Percentiles rank a stretch among this genome's conserved stretches.
Evolutionary conservation across 1,140 invertebrate genomes (phyloP).

Genomic region (Drosophila ambigua): DNA sequence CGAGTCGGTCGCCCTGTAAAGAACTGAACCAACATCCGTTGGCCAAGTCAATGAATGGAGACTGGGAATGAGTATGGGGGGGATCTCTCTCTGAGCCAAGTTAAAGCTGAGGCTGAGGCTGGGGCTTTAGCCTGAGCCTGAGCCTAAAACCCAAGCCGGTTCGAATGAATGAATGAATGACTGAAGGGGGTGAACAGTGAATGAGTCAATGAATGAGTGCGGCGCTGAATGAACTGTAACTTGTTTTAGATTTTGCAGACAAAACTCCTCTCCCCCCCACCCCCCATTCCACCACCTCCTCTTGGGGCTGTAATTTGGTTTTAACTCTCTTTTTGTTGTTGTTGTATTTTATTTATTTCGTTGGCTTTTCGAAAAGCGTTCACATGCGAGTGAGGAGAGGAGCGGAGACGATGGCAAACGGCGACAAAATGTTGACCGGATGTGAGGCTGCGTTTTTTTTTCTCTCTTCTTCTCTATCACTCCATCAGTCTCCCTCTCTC

Average conservation of each 20-base stretch:
- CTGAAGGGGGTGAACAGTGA: constrained; percentile 10
- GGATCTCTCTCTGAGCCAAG: constrained; percentile 8
- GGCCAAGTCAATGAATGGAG: constrained; percentile 52
- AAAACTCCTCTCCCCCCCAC: constrained; percentile 55
- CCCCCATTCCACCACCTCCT: constrained; percentile 18
- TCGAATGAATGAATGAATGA: constrained; percentile 58
- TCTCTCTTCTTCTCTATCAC: constrained; percentile 11
- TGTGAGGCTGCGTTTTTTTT: constrained; percentile 77
- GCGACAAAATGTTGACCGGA: constrained; percentile 81
- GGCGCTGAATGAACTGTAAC: constrained; percentile 80
- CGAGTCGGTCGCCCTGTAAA: constrained; percentile 29
- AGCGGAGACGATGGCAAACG: constrained; percentile 38
- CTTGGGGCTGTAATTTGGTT: constrained; percentile 67
- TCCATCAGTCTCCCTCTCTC: constrained; percentile 24
- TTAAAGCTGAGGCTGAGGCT: constrained; percentile 9
- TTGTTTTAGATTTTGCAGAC: constrained; percentile 78
- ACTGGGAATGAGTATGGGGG: neutral
- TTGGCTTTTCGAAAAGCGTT: constrained; percentile 69
- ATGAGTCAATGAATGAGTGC: constrained; percentile 64
- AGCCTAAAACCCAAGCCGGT: constrained; percentile 54
- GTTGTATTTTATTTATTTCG: constrained; percentile 38
- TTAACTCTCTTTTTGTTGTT: constrained; percentile 39
- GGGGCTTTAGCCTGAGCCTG: too few species aligned
- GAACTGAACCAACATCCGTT: constrained; percentile 77
- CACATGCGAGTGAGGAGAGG: constrained; percentile 61